These are phyloP conservation scores for Mustelus asterias DNA, from an alignment of 2,113 vertebrate genomes.

Conservation along the genomic window DNA sequence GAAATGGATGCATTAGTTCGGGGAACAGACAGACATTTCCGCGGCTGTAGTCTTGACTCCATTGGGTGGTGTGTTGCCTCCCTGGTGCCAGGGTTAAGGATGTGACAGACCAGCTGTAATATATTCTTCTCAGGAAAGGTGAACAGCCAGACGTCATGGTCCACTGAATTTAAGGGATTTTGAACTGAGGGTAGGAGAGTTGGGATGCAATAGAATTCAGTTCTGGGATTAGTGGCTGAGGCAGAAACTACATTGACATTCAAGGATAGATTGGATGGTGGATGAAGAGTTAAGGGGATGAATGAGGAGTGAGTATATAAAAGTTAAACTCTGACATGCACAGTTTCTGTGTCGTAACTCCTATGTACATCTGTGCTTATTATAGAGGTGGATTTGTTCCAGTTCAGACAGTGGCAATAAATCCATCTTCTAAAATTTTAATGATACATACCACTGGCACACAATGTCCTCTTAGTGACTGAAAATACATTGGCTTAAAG, in stretches of 20 bases:
- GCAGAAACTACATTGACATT: background rate
- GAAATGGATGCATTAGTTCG: no score
- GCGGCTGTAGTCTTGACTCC: no score
- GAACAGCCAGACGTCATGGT: no score
- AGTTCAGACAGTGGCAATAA: background rate
- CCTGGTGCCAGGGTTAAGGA: no score
- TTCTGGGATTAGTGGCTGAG: background rate
- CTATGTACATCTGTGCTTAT: background rate
- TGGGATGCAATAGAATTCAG: background rate
- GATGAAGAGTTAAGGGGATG: background rate
- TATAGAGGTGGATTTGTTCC: background rate
- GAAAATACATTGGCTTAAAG: background rate
- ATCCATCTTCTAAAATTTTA: background rate
- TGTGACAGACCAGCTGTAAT: no score
- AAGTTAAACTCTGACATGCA: background rate
- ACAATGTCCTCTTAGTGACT: background rate
- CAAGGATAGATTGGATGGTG: background rate
- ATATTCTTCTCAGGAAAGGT: no score
- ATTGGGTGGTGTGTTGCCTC: no score
- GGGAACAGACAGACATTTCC: no score
- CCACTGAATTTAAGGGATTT: background rate
- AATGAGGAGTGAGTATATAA: background rate
- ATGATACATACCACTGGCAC: background rate
- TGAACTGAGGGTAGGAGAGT: background rate
- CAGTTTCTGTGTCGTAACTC: background rate